A percentile compares a stretch with the other conserved stretches of the same genome.
Conservation (phyloP, 2,113 vertebrate species). For the mouse (Mus musculus) region DNA sequence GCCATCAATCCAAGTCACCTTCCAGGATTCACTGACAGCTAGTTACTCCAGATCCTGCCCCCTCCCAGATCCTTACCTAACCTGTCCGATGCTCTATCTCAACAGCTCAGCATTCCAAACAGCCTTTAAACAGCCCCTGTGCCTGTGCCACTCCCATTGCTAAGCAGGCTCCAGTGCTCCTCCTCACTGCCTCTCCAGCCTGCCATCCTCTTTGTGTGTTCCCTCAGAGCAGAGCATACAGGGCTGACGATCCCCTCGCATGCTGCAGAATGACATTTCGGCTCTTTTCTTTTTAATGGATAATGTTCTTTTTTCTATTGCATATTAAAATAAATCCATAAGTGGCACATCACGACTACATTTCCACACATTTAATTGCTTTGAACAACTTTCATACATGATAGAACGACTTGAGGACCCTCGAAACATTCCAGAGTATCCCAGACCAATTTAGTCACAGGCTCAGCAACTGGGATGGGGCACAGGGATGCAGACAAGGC, state of each 20-base stretch:
- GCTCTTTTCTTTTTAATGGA: background rate
- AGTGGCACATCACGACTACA: background rate
- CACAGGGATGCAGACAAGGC: background rate
- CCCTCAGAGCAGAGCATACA: background rate
- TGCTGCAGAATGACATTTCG: background rate
- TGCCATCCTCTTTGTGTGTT: background rate
- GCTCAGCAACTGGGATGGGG: too few species aligned
- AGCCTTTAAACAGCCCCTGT: background rate
- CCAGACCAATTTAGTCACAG: slow-evolving; percentile 22
- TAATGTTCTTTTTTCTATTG: slow-evolving; percentile 29
- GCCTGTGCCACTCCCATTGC: background rate
- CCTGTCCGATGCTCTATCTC: background rate
- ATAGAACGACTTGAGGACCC: slow-evolving; percentile 1
- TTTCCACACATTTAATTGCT: slow-evolving; percentile 15
- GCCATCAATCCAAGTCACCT: background rate
- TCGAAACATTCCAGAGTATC: background rate
- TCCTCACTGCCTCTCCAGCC: background rate
- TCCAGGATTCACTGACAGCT: background rate
- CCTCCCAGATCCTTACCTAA: background rate
- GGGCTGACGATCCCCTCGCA: background rate
- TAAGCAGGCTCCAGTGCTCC: background rate
- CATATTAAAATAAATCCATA: slow-evolving; percentile 27
- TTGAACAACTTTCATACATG: slow-evolving; percentile 10
- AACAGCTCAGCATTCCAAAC: background rate
- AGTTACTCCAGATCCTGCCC: background rate